Percentiles rank a stretch among this genome's conserved stretches.
These are phyloP conservation scores for Arctia plantaginis DNA, from an alignment of 2,888 invertebrate species.

Conservation along the genomic window DNA sequence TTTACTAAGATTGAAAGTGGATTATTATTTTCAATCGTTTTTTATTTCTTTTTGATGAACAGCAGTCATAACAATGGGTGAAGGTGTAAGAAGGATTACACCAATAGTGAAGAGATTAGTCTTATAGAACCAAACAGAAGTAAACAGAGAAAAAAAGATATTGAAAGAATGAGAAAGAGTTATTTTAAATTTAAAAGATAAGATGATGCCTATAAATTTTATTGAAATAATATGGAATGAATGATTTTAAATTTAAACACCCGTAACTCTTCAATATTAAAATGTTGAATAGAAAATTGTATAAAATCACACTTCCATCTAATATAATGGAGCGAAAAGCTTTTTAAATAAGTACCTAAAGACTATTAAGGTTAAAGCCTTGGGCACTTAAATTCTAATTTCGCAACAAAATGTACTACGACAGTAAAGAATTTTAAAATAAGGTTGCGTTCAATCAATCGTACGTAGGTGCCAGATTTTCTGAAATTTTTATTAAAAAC, in stretches of 20 bases:
- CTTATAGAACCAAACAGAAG: too few species aligned
- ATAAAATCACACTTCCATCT: background rate
- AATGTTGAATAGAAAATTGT: constrained; percentile 1
- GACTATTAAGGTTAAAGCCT: background rate
- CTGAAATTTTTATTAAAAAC: background rate
- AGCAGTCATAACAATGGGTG: background rate
- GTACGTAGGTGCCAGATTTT: background rate
- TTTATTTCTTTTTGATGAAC: background rate
- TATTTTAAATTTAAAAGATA: background rate
- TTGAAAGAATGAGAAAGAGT: background rate
- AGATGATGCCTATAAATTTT: too few species aligned
- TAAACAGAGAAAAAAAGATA: background rate
- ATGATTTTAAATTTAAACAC: background rate
- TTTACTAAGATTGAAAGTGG: background rate
- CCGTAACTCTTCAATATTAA: background rate
- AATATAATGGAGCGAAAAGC: background rate
- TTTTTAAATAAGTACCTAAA: constrained; percentile 7
- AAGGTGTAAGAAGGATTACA: too few species aligned
- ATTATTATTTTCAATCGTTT: background rate
- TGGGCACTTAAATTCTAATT: background rate
- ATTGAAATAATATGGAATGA: background rate
- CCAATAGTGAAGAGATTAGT: too few species aligned
- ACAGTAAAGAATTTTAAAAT: background rate
- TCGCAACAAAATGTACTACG: background rate
- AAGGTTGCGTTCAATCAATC: background rate